Evolutionary conservation across 1,140 invertebrate genomes (phyloP).

Genomic region (Drosophila melanica): DNA sequence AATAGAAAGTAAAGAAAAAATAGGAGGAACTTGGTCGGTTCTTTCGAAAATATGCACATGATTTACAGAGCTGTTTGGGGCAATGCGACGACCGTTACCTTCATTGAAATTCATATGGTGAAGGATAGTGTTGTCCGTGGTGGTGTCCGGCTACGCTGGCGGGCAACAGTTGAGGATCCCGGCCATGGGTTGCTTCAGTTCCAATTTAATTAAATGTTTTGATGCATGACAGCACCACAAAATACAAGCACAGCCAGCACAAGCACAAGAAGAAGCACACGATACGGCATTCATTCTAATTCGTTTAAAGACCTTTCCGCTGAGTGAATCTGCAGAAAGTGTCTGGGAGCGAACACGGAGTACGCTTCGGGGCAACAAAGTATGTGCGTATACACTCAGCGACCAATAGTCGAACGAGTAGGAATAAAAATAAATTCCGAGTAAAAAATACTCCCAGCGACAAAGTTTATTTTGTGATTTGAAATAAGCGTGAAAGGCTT

Average conservation of each 20-base stretch:
- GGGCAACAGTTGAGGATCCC: conserved; percentile 15
- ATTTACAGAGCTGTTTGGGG: conserved; percentile 61
- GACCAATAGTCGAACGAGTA: not conserved
- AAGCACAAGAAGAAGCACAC: conserved; percentile 30
- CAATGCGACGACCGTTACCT: conserved; percentile 27
- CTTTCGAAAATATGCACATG: conserved; percentile 76
- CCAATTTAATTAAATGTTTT: conserved; percentile 82
- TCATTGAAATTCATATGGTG: conserved; percentile 74
- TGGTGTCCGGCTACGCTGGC: not conserved
- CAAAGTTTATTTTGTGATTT: too few relatives aligned
- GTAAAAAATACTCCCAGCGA: too few relatives aligned
- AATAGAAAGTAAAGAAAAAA: conserved; percentile 34
- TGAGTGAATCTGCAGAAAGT: conserved; percentile 45
- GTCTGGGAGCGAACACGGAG: not conserved
- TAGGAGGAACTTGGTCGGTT: conserved; percentile 29
- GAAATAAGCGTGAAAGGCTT: too few relatives aligned
- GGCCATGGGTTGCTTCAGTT: conserved; percentile 51
- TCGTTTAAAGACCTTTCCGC: conserved; percentile 73
- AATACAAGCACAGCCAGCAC: not conserved
- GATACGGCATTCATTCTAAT: conserved; percentile 67
- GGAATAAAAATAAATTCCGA: too few relatives aligned
- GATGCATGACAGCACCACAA: conserved; percentile 71
- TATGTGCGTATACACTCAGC: not conserved
- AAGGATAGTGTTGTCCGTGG: conserved; percentile 31
- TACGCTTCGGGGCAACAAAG: not conserved